Evolutionary conservation across 1,140 invertebrate species (phyloP).

Genomic region (Heliconius himera): DNA sequence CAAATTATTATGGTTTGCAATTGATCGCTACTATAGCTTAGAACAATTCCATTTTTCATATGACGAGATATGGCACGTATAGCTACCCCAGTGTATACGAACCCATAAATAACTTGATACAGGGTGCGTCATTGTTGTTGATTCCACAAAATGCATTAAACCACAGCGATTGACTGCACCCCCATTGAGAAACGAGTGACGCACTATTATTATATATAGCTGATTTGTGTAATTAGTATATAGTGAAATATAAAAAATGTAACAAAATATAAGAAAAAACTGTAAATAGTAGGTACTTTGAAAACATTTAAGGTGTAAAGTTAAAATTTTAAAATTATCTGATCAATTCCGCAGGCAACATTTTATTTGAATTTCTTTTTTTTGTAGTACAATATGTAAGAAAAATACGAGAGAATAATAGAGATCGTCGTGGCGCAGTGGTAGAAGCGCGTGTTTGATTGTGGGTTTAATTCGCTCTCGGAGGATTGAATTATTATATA

Average conservation of each 20-base stretch:
- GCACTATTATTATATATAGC: conserved; percentile 50
- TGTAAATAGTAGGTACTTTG: too few relatives aligned
- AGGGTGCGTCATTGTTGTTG: conserved; percentile 69
- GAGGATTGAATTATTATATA: too few relatives aligned
- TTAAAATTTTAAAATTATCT: too few relatives aligned
- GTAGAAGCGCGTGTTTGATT: too few relatives aligned
- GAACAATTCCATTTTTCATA: conserved; percentile 44
- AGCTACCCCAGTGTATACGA: conserved; percentile 53
- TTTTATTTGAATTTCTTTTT: too few relatives aligned
- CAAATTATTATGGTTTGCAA: conserved; percentile 6
- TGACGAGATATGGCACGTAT: conserved; percentile 56
- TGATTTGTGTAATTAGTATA: not conserved
- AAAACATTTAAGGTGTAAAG: too few relatives aligned
- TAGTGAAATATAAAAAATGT: not conserved
- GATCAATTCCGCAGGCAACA: too few relatives aligned
- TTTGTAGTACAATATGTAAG: too few relatives aligned
- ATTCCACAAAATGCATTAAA: conserved; percentile 69
- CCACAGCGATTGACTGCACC: conserved; percentile 74
- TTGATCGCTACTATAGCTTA: conserved; percentile 9
- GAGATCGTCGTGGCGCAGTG: too few relatives aligned
- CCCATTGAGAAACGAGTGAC: conserved; percentile 55
- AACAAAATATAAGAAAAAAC: too few relatives aligned
- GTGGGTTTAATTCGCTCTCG: too few relatives aligned
- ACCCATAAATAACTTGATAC: conserved; percentile 69
- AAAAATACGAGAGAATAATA: too few relatives aligned